These are phyloP conservation scores for Aphidoletes aphidimyza DNA, from an alignment of 2,888 invertebrate species.

Conservation along the genomic window DNA sequence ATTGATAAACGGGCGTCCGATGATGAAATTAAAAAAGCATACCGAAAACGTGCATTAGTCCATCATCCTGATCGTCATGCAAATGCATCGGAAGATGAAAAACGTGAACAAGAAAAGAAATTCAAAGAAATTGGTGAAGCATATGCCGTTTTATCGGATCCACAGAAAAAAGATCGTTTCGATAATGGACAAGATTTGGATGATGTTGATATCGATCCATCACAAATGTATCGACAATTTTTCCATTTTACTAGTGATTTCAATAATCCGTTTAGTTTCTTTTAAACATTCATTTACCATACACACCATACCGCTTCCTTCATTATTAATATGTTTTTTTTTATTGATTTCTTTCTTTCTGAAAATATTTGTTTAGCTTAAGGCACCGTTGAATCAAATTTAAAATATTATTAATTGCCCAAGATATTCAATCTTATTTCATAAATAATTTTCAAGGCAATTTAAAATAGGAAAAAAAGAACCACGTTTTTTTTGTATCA, in stretches of 20 bases:
- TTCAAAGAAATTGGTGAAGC: slow-evolving; percentile 98
- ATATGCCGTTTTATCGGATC: slow-evolving; percentile 89
- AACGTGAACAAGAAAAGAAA: slow-evolving; percentile 90
- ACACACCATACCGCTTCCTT: background rate
- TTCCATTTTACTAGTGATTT: slow-evolving; percentile 74
- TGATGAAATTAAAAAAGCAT: slow-evolving; percentile 95
- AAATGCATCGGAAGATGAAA: slow-evolving; percentile 83
- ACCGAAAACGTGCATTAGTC: slow-evolving; percentile 78
- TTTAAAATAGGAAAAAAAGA: background rate
- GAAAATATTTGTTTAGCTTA: background rate
- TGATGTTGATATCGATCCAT: slow-evolving; percentile 83
- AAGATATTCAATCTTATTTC: slow-evolving; percentile 1
- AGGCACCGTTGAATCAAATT: background rate
- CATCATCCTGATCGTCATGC: slow-evolving; percentile 96
- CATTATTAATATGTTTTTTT: background rate
- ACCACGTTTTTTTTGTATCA: background rate
- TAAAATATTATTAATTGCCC: background rate
- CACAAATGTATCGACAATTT: slow-evolving; percentile 86
- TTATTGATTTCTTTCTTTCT: background rate
- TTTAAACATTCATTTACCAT: background rate
- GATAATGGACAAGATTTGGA: slow-evolving; percentile 92
- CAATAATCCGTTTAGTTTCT: slow-evolving; percentile 59
- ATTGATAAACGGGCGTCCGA: slow-evolving; percentile 83
- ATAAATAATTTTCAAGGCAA: slow-evolving; percentile 21
- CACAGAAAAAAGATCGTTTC: slow-evolving; percentile 88